These are phyloP conservation scores for Abrostola triplasia DNA, from an alignment of 2,888 invertebrate genomes.

Conservation along the genomic window DNA sequence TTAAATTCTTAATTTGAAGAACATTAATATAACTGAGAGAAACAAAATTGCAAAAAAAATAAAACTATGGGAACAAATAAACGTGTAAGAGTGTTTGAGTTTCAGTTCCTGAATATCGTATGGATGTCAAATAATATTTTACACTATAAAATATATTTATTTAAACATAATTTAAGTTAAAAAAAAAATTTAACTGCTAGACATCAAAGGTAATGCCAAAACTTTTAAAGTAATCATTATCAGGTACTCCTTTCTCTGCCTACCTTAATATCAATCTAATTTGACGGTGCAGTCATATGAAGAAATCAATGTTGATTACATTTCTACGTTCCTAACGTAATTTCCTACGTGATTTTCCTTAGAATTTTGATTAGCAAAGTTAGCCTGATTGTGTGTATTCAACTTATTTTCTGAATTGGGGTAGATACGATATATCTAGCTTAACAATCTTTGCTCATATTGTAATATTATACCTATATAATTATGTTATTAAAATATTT, in stretches of 20 bases:
- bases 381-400: conserved; percentile 26
- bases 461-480: too few species aligned
- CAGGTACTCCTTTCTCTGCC: not conserved
- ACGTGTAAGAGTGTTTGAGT: too few species aligned
- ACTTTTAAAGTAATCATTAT: not conserved
- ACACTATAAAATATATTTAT: too few species aligned
- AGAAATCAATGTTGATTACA: conserved; percentile 25
- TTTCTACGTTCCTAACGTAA: conserved; percentile 25
- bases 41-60: too few species aligned
- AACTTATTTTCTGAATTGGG: conserved; percentile 6
- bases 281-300: not conserved
- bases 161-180: too few species aligned
- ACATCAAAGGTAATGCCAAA: not conserved
- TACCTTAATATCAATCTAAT: conserved; percentile 3
- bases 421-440: conserved; percentile 2
- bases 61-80: too few species aligned
- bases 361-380: conserved; percentile 15
- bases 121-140: too few species aligned
- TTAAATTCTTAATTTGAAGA: too few species aligned
- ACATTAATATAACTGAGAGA: too few species aligned
- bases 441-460: not conserved
- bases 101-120: too few species aligned
- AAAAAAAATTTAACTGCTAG: too few species aligned
- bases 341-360: conserved; percentile 11
- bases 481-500: too few species aligned